Base-by-base conservation (phyloP, 2,888 invertebrate genomes). In the Belgica antarctica region DNA sequence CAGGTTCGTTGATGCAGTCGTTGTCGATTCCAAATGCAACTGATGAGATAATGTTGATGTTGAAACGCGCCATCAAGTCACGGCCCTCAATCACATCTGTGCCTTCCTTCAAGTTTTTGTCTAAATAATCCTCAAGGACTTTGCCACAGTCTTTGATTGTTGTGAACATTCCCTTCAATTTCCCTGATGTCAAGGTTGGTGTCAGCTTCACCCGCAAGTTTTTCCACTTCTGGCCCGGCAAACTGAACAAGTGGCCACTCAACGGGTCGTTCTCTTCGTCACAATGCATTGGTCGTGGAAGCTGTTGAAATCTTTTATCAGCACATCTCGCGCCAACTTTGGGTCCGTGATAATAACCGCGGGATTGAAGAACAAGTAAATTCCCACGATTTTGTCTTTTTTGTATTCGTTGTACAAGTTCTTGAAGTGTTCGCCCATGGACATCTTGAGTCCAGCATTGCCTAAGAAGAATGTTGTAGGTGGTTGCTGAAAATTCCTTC, bases 121-220 rank as follows among this genome's bases (percentile, higher is more conserved):
- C 77, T 1, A 81, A 77, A 62, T 81, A 80, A n/a, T 75, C 74
- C 1, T 79, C 74, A 72, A 85, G 81, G 71, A 83, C 79, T 19
- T 80, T 75, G 0, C 83, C 83, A 66, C 84, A 82, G 17, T 81
- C 77, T 62, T 82, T 79, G 19, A 86, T 81, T 1, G 84, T 80
- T 0, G 81, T 80, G 73, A 83, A 85, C 83, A 86, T 84, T 3
- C 78, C 80, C 74, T 84, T 86, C 65, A 87, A 76, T 76, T 86
- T 86, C 17, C 83, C 84, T 0, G 85, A 81, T 1, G 86, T 84
- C 74, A 86, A 87, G 0, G 84, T 82, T 0, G 86, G 84, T 1
- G 86, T 83, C 75, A 87, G 78, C 74, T 85, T 85, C 1, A 81
- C 73, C 10, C 87, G 79, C 17, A 86, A 76, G 59, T 79, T 80